phyloP scores from a whole-genome alignment of 2,888 invertebrate species.

The Tryphoninae sp. region DNA sequence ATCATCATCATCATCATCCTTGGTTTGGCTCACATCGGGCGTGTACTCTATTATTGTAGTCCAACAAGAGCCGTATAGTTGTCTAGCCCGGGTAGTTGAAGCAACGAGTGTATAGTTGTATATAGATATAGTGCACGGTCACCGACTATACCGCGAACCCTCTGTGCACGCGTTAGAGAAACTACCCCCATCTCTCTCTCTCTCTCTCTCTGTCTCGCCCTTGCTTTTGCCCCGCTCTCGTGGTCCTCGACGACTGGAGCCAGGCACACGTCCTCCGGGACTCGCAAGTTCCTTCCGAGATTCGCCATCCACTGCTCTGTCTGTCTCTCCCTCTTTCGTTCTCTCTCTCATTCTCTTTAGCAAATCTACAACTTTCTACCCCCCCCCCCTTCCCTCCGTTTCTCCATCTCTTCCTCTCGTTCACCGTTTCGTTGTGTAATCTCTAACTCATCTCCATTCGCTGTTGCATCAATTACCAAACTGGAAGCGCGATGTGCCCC shows the following conservation, averaged over 20 bases:
- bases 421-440: slow-evolving; percentile 1
- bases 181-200: slow-evolving; percentile 17
- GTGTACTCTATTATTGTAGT: slow-evolving; percentile 49
- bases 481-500: not conserved
- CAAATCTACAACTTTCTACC: slow-evolving; percentile 40
- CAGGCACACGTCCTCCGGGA: slow-evolving; percentile 46
- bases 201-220: no score
- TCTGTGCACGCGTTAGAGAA: slow-evolving; percentile 20
- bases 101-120: not conserved
- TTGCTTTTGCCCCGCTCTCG: no score
- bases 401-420: slow-evolving; percentile 22
- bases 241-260: slow-evolving; percentile 6
- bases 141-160: slow-evolving; percentile 15
- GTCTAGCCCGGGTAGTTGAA: slow-evolving; percentile 16
- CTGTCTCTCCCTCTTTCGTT: not conserved
- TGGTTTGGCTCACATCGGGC: slow-evolving; percentile 30
- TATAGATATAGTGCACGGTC: slow-evolving; percentile 6
- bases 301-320: slow-evolving; percentile 19
- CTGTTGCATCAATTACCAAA: slow-evolving; percentile 32
- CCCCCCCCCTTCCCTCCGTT: not conserved
- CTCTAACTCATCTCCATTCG: not conserved
- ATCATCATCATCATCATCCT: slow-evolving; percentile 31
- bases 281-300: slow-evolving; percentile 50
- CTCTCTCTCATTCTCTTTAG: slow-evolving; percentile 23
- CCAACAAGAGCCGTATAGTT: slow-evolving; percentile 50